These are phyloP conservation scores for Clunio marinus DNA, from an alignment of 2,888 invertebrate species.

Conservation along the genomic window DNA sequence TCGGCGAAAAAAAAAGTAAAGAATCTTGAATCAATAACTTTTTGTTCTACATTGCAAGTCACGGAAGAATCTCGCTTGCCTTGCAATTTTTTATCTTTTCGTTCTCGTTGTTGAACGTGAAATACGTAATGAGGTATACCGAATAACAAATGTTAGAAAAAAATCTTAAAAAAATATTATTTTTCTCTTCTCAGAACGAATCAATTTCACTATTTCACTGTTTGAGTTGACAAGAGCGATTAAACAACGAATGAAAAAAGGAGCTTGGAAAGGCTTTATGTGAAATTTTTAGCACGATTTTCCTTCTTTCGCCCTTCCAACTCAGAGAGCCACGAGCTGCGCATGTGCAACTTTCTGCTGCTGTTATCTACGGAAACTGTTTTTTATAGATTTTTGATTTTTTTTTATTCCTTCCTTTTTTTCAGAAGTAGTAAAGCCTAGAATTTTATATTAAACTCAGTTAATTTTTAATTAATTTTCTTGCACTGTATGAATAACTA, in stretches of 20 bases:
- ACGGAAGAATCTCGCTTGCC: slow-evolving; percentile 7
- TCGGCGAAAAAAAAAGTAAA: not conserved
- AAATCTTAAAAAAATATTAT: slow-evolving; percentile 18
- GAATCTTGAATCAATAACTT: no score
- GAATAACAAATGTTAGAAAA: not conserved
- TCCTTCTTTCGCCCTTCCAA: slow-evolving; percentile 11
- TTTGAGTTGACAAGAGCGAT: slow-evolving; percentile 28
- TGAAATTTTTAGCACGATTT: slow-evolving; percentile 29
- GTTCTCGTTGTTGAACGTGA: not conserved
- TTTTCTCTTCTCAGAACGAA: slow-evolving; percentile 11
- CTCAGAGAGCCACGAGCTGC: not conserved
- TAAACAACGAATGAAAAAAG: slow-evolving; percentile 19
- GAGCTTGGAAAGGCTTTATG: slow-evolving; percentile 32
- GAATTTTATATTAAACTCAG: not conserved
- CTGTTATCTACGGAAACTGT: slow-evolving; percentile 34
- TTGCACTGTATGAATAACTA: not conserved
- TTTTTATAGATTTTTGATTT: slow-evolving; percentile 38
- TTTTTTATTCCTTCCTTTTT: not conserved
- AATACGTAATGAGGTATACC: not conserved
- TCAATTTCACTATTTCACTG: slow-evolving; percentile 25
- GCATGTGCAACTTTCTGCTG: slow-evolving; percentile 29
- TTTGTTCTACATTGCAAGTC: not conserved
- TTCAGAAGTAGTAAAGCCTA: not conserved
- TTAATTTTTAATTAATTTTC: slow-evolving; percentile 3
- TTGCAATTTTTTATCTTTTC: not conserved